Evolutionary conservation across 2,113 vertebrate genomes (phyloP).

Genomic region (Centropristis striata): DNA sequence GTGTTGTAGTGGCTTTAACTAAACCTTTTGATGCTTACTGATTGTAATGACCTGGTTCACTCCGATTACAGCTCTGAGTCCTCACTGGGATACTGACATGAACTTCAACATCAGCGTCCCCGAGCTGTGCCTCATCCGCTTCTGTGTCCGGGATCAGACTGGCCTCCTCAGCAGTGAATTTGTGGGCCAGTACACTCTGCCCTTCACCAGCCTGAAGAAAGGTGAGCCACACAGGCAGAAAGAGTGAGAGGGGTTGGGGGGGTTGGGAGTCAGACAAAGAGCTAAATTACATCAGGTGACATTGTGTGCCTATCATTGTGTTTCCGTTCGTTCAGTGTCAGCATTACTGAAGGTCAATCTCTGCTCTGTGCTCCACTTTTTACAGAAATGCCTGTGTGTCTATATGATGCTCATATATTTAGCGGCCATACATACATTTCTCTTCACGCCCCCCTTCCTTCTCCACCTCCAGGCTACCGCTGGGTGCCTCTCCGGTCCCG

Average conservation of each 20-base stretch:
- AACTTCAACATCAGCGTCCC: conserved; percentile 87
- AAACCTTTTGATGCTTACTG: neutral
- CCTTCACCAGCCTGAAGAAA: conserved; percentile 88
- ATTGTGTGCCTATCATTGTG: conserved; percentile 42
- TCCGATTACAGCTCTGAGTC: conserved; percentile 84
- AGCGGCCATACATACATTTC: conserved; percentile 16
- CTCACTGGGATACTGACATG: conserved; percentile 88
- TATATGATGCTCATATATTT: conserved; percentile 9
- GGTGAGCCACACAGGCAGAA: conserved; percentile 80
- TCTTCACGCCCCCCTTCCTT: conserved; percentile 19
- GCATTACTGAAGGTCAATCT: conserved; percentile 53
- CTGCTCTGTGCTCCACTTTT: neutral
- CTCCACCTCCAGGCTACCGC: conserved; percentile 87
- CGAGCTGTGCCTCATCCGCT: conserved; percentile 89
- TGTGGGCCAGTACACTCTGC: conserved; percentile 91
- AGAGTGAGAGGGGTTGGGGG: conserved; percentile 42
- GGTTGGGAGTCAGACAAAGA: conserved; percentile 18
- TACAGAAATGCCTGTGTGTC: neutral
- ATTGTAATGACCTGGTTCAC: neutral
- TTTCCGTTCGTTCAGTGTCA: conserved; percentile 64
- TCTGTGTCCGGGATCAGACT: conserved; percentile 86
- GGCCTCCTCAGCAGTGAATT: conserved; percentile 86
- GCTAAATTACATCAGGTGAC: conserved; percentile 65
- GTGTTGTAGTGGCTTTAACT: neutral
- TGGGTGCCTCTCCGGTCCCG: conserved; percentile 86